Evolutionary conservation across 2,797 vertebrate genomes (phyloP).

Genomic region (Setipinna tenuifilis): DNA sequence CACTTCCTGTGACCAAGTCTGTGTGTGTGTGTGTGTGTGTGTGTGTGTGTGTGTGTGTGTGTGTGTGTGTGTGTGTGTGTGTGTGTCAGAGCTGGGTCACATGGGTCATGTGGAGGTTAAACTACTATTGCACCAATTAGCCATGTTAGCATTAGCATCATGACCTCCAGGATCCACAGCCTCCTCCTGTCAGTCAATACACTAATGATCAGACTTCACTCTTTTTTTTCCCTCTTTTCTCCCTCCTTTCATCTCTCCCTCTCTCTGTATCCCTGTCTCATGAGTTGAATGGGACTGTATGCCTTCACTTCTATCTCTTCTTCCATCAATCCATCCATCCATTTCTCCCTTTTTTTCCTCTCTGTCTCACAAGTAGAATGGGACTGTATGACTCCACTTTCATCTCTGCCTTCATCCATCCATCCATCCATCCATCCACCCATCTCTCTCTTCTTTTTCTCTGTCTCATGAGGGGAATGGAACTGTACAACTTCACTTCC

Average conservation of each 20-base stretch:
- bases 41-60: not conserved
- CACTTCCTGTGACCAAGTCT: not conserved
- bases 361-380: no score
- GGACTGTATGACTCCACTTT: no score
- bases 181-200: not conserved
- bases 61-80: no score
- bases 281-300: not conserved
- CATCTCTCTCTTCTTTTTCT: not conserved
- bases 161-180: not conserved
- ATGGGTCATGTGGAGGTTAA: not conserved
- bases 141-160: not conserved
- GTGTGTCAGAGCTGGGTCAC: no score
- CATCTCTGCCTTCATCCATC: no score
- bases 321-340: not conserved
- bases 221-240: no score
- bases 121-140: no score
- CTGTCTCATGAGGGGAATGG: no score
- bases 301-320: no score
- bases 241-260: not conserved
- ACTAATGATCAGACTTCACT: not conserved
- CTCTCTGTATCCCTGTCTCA: not conserved
- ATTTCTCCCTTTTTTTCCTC: no score
- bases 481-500: no score
- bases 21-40: not conserved
- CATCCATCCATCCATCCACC: not conserved